Base-by-base conservation (phyloP, 92 coral and sea anemone species). In the Siderastrea radians region DNA sequence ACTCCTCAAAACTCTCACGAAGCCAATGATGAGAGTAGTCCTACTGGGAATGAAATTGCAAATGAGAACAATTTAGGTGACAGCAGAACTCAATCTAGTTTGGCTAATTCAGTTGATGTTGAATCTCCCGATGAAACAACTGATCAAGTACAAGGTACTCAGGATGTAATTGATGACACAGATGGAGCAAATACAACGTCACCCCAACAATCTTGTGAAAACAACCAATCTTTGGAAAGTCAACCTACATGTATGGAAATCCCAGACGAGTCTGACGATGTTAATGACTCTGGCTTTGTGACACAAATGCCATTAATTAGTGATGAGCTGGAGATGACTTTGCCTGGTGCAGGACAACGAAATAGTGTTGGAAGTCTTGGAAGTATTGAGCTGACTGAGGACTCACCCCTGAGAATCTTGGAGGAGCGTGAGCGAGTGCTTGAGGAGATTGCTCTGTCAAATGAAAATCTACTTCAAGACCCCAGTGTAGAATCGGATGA, bases 331-430 rank as follows among this genome's bases (percentile, higher is more conserved):
- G 86, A 83, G 3, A 68, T 57, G 86, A 87, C 74, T 17, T 74
- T 68, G 49, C 65, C 88, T 19, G 79, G 84, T 65, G 15, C 77
- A 6, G 77, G 74, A 15, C 78, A 75, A 49, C 54, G 90, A 54
- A 85, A 66, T 52, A 80, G 86, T 51, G 19, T 69, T 67, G 79
- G 90, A 71, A 94, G 88, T 74, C 74, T 72, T 6, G 95, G 84
- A 77, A 94, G 96, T 83, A 94, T 94, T 82, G 98, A 95, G 82
- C 84, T 95, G 81, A 95, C 98, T 49, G 95, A 93, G 62, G 98
- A 95, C 77, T 95, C 98, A 0, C 98, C 98, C 9, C 84, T 95
- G 64, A 83, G 98, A 81, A 92, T 96, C 49, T 68, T 96, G 59
- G 98, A 94, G 68, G 98, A 96, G 88, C 90, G 91, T 52, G 98